phyloP scores from a whole-genome alignment of 2,113 vertebrate species.

The Nothobranchius furzeri region DNA sequence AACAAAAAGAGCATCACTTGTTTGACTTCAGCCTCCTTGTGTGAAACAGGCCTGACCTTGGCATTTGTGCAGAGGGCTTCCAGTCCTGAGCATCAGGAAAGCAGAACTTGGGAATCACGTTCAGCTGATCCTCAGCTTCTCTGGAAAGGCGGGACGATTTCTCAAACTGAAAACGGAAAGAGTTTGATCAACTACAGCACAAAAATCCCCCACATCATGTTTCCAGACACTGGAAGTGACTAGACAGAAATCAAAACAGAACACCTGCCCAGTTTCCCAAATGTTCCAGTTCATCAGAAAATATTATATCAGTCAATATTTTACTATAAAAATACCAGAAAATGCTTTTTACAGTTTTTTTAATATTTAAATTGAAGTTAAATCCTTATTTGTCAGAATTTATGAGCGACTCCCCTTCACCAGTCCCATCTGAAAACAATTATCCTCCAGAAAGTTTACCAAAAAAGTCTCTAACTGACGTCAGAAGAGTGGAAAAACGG shows the following conservation, averaged over 20 bases:
- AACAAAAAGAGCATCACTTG: background rate
- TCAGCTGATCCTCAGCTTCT: conserved; percentile 93
- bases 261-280: background rate
- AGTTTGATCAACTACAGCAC: background rate
- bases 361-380: too few species aligned
- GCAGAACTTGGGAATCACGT: conserved; percentile 95
- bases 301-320: too few species aligned
- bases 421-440: too few species aligned
- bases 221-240: background rate
- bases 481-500: background rate
- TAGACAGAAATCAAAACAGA: background rate
- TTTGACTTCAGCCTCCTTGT: background rate
- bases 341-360: too few species aligned
- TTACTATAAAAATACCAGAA: too few species aligned
- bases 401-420: too few species aligned
- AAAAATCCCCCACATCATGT: background rate
- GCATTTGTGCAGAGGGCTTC: conserved; percentile 85
- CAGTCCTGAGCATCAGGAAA: conserved; percentile 94
- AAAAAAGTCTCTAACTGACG: too few species aligned
- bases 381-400: too few species aligned
- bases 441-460: too few species aligned
- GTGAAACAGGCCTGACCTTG: conserved; percentile 80
- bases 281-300: too few species aligned
- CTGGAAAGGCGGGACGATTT: conserved; percentile 87
- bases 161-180: conserved; percentile 83